A percentile compares a stretch with the other conserved stretches of the same genome.
phyloP scores from a whole-genome alignment of 2,888 invertebrate species.

The Timandra comae region DNA sequence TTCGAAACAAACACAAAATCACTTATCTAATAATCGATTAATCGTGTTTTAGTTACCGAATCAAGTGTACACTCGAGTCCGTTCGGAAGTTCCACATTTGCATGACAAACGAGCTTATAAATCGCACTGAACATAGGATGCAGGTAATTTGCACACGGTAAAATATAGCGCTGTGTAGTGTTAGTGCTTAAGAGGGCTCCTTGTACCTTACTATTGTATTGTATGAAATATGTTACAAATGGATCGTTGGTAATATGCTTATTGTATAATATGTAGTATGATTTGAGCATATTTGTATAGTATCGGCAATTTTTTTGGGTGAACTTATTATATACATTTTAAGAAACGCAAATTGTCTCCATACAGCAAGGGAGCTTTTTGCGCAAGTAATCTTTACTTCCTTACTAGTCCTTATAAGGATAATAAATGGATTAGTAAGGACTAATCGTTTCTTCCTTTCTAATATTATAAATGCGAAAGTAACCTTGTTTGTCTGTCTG shows the following conservation, averaged over 20 bases:
- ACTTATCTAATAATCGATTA: no score
- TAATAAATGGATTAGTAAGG: no score
- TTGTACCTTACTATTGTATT: neutral
- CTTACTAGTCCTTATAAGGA: no score
- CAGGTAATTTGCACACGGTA: conserved; percentile 1
- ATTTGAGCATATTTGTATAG: neutral
- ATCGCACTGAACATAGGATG: conserved; percentile 1
- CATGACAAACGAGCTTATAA: conserved; percentile 2
- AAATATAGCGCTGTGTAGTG: neutral
- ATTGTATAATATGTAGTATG: neutral
- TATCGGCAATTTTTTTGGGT: neutral
- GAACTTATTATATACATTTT: neutral
- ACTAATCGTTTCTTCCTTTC: no score
- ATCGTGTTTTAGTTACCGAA: neutral
- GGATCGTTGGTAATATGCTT: no score
- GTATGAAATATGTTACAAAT: neutral
- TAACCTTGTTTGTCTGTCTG: no score
- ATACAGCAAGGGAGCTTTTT: no score
- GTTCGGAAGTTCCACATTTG: neutral
- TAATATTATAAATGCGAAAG: no score
- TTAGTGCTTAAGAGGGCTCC: neutral
- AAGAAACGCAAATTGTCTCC: no score
- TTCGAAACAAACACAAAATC: no score
- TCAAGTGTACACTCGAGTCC: neutral
- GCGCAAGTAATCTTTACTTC: no score